Evolutionary conservation across 2,113 vertebrate species (phyloP), one percentile per base, ranked within the genome.

Genomic region (Chaetops frenatus): DNA sequence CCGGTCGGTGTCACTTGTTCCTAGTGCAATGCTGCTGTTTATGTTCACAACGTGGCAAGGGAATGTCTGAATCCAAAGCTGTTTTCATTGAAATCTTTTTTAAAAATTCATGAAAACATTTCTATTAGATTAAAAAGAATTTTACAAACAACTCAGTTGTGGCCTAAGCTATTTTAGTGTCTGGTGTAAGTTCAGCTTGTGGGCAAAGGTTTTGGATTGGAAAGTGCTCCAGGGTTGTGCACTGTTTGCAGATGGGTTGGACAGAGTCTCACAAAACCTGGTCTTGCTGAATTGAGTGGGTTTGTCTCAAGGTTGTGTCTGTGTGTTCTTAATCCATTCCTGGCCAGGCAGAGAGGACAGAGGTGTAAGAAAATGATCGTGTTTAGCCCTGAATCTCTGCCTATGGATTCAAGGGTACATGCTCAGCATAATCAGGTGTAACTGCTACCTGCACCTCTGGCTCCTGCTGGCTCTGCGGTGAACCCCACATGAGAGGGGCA

Each of bases 51-150:
- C 62, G 22, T 97, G 96, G 96, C 96, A 96, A 97, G 96, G 96
- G 96, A 96, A 97, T 97, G 92, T 97, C 94, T 95, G 94, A 94
- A 97, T 96, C 95, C 96, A 96, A 97, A 97, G 96, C 95, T 96
- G 94, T 97, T 95, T 97, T 96, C 95, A 97, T 96, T 96, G 94
- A 96, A 96, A 78, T 93, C 94, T 97, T 97, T 96, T 97, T 96
- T 90, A 95, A 97, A 97, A 95, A 91, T 89, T 97, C 93, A 97
- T 96, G 93, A 97, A 95, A 95, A 96, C 96, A 97, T 96, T 97
- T 97, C 95, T 96, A 95, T 94, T 96, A 97, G 95, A 95, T 96
- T 96, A 97, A 96, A 97, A 90, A 93, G 91, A 95, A 96, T 97
- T 97, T 97, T 97, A 90, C 96, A 96, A 95, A 96, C 95, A 96